Percentiles rank a stretch among this genome's conserved stretches.
These are phyloP conservation scores for Geopemphigus sp. DNA, from an alignment of 1,140 invertebrate species.

Conservation along the genomic window DNA sequence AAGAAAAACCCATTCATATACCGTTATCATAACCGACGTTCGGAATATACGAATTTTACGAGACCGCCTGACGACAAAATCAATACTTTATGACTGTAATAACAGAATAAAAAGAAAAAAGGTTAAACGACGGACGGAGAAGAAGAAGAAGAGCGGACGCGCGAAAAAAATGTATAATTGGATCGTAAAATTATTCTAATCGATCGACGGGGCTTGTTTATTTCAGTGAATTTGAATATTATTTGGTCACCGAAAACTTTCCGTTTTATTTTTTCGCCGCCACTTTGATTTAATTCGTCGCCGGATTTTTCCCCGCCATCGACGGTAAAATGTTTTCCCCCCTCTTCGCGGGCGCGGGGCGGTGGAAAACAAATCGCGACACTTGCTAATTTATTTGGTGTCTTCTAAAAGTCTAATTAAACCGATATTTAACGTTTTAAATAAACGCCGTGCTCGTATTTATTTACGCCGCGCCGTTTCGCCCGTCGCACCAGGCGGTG, in stretches of 20 bases:
- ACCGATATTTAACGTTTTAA: constrained; percentile 24
- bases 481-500: no score
- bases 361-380: neutral
- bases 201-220: constrained; percentile 18
- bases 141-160: neutral
- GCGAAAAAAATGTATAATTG: neutral
- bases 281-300: neutral
- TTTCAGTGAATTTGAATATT: neutral
- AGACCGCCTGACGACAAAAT: neutral
- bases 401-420: constrained; percentile 32
- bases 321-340: neutral
- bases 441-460: neutral
- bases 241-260: constrained; percentile 15
- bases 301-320: neutral
- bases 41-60: neutral
- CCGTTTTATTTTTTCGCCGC: neutral
- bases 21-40: no score
- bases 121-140: neutral
- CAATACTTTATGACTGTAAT: neutral
- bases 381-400: constrained; percentile 32
- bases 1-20: no score
- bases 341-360: no score
- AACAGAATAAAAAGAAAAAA: neutral
- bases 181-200: constrained; percentile 30
- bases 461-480: neutral